Evolutionary conservation across 2,888 invertebrate genomes (phyloP).

Genomic region (Hypena proboscidalis): DNA sequence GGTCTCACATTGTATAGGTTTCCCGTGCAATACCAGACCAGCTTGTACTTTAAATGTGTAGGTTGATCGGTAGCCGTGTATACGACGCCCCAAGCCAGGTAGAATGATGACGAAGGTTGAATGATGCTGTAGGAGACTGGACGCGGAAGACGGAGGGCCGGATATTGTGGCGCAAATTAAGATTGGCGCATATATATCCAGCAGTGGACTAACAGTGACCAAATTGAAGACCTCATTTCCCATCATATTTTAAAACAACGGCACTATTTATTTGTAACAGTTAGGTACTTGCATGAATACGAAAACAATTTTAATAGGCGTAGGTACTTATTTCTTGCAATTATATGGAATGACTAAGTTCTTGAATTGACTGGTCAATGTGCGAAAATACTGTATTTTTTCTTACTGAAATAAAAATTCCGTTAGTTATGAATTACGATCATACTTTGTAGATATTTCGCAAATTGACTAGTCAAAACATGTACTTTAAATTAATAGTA

Average conservation of each 20-base stretch:
- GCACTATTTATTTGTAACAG: conserved; percentile 7
- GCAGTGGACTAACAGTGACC: neutral
- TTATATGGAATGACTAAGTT: conserved; percentile 34
- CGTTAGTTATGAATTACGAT: no score
- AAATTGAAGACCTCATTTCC: neutral
- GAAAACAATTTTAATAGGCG: conserved; percentile 15
- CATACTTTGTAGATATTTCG: neutral
- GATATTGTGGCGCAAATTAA: no score
- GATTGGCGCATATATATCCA: no score
- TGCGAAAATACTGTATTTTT: neutral
- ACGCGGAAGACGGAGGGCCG: no score
- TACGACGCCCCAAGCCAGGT: no score
- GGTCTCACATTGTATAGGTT: no score
- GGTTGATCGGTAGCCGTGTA: no score
- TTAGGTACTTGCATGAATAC: conserved; percentile 17
- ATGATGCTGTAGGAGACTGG: no score
- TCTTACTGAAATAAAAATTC: no score
- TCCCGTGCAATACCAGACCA: no score
- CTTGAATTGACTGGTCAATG: conserved; percentile 10
- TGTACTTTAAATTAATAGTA: conserved; percentile 18
- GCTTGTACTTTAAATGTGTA: no score
- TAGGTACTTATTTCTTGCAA: conserved; percentile 20
- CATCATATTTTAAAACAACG: conserved; percentile 25
- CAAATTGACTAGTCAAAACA: conserved; percentile 12
- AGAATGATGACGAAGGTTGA: no score